These are phyloP conservation scores for Aphelenchoides avenae DNA, from an alignment of 1,140 invertebrate species.

Conservation along the genomic window DNA sequence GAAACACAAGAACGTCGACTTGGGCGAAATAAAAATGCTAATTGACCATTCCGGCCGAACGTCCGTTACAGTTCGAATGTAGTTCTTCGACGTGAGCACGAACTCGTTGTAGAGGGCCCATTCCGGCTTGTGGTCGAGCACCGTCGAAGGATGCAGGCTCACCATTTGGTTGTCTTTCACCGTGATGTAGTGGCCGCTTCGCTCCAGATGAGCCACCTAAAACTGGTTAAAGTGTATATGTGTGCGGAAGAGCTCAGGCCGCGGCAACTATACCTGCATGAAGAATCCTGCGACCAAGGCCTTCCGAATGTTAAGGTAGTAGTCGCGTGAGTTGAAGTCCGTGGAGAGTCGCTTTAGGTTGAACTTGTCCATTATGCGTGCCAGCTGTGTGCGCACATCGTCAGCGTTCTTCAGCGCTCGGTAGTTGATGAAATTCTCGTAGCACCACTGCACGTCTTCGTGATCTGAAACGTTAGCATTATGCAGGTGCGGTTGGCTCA, in stretches of 20 bases:
- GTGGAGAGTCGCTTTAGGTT: conserved; percentile 77
- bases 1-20: background rate
- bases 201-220: conserved; percentile 84
- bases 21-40: background rate
- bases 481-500: conserved; percentile 1
- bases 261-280: conserved; percentile 79
- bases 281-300: conserved; percentile 95
- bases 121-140: conserved; percentile 97
- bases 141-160: conserved; percentile 94
- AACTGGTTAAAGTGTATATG: conserved; percentile 10
- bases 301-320: conserved; percentile 96
- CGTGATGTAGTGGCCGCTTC: conserved; percentile 91
- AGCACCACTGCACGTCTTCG: conserved; percentile 96
- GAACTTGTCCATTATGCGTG: conserved; percentile 84
- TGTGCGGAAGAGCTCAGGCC: background rate
- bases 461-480: conserved; percentile 60
- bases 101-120: conserved; percentile 99
- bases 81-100: conserved; percentile 97
- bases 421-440: conserved; percentile 98
- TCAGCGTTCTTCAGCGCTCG: conserved; percentile 88
- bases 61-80: conserved; percentile 95
- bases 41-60: conserved; percentile 80
- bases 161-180: conserved; percentile 99
- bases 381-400: conserved; percentile 76
- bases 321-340: conserved; percentile 94